Percentiles rank a stretch among this genome's conserved stretches.
Conservation (phyloP, 1,140 invertebrate genomes). For the Frieseomelitta varia region DNA sequence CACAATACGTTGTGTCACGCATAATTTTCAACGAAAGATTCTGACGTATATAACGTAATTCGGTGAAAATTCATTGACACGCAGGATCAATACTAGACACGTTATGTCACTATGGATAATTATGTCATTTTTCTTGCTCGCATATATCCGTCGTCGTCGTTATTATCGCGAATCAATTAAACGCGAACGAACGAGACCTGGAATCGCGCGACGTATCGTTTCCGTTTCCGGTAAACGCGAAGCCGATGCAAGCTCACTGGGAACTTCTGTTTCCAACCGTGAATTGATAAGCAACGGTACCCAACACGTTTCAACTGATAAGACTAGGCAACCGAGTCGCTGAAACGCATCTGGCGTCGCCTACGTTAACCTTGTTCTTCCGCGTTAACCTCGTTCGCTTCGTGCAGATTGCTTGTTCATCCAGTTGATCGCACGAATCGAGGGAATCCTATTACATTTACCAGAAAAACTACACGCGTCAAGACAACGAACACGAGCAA, state of each 20-base stretch:
- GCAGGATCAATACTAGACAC: too few species aligned
- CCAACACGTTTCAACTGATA: slow-evolving; percentile 35
- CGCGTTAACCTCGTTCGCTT: slow-evolving; percentile 24
- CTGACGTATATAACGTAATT: too few species aligned
- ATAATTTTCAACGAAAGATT: too few species aligned
- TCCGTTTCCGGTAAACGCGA: slow-evolving; percentile 47
- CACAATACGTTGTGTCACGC: too few species aligned
- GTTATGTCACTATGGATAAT: background rate
- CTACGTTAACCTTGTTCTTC: slow-evolving; percentile 19
- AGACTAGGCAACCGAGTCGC: slow-evolving; percentile 26
- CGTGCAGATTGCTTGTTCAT: background rate
- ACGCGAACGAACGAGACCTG: slow-evolving; percentile 26
- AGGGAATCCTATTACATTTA: background rate
- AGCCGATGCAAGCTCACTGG: slow-evolving; percentile 5
- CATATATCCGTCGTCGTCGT: slow-evolving; percentile 1
- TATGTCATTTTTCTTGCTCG: background rate
- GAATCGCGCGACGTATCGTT: slow-evolving; percentile 34
- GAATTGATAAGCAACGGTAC: slow-evolving; percentile 48
- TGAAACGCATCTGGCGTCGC: background rate
- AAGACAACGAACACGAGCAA: background rate
- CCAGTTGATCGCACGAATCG: background rate
- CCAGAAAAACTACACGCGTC: background rate
- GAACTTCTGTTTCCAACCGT: slow-evolving; percentile 16
- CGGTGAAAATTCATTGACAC: too few species aligned
- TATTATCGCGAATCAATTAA: slow-evolving; percentile 45